phyloP scores from a whole-genome alignment of 1,140 invertebrate genomes.

The Heliothis virescens region DNA sequence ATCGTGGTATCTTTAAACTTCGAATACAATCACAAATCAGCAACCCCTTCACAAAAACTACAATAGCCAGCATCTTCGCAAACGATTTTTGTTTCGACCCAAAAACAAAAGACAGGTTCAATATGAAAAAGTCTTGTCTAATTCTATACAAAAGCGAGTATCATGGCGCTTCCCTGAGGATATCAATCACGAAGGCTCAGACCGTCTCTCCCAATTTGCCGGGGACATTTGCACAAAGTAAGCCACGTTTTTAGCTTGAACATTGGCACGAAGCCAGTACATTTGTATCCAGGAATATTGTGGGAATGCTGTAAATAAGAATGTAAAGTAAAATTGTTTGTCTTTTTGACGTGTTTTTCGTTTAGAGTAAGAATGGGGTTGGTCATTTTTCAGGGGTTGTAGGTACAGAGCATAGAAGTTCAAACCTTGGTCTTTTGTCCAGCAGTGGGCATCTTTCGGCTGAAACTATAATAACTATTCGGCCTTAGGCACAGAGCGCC shows the following conservation, averaged over 20 bases:
- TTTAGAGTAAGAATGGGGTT: background rate
- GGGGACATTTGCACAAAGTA: slow-evolving; percentile 42
- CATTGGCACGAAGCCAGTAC: slow-evolving; percentile 38
- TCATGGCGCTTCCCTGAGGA: slow-evolving; percentile 11
- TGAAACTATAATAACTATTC: too few species aligned
- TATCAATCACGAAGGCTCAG: slow-evolving; percentile 35
- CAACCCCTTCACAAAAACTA: too few species aligned
- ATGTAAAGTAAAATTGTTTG: slow-evolving; percentile 32
- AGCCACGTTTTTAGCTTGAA: slow-evolving; percentile 37
- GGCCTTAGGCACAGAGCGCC: too few species aligned
- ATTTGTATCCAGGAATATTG: slow-evolving; percentile 39
- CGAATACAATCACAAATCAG: too few species aligned
- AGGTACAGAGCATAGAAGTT: too few species aligned
- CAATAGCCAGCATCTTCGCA: too few species aligned
- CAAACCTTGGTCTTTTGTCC: too few species aligned
- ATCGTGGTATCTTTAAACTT: too few species aligned
- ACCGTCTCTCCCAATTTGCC: slow-evolving; percentile 35
- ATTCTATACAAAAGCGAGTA: slow-evolving; percentile 27
- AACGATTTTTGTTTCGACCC: too few species aligned
- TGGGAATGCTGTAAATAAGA: slow-evolving; percentile 22
- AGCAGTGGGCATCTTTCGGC: too few species aligned
- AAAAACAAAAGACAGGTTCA: background rate
- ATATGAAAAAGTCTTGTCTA: slow-evolving; percentile 22
- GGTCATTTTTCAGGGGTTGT: background rate
- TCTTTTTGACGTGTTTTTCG: slow-evolving; percentile 11